phyloP scores from a whole-genome alignment of 2,888 invertebrate genomes.

The Anoncus sp. region DNA sequence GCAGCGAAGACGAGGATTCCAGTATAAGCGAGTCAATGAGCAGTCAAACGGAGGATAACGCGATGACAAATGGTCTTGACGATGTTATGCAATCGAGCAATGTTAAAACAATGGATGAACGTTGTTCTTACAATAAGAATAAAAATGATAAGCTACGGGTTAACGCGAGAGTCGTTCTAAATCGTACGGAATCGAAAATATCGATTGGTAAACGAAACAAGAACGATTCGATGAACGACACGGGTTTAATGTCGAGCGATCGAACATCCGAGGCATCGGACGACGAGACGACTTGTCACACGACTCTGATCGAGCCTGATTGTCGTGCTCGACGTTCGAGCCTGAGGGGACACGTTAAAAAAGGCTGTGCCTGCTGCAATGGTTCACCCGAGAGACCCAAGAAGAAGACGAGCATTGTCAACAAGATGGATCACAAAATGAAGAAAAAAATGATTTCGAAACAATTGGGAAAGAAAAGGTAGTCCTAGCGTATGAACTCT shows the following conservation, averaged over 20 bases:
- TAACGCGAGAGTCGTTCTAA: slow-evolving; percentile 77
- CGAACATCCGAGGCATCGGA: slow-evolving; percentile 78
- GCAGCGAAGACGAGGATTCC: slow-evolving; percentile 78
- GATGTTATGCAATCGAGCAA: slow-evolving; percentile 69
- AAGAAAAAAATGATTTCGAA: slow-evolving; percentile 78
- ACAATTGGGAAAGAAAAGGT: slow-evolving; percentile 80
- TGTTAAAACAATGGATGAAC: slow-evolving; percentile 68
- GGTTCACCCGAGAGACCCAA: slow-evolving; percentile 85
- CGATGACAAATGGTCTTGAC: slow-evolving; percentile 77
- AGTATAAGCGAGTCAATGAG: slow-evolving; percentile 76
- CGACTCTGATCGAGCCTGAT: slow-evolving; percentile 74
- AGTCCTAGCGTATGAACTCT: slow-evolving; percentile 77
- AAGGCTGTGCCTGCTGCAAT: slow-evolving; percentile 86
- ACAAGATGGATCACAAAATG: slow-evolving; percentile 76
- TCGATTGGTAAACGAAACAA: slow-evolving; percentile 75
- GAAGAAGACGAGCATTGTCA: slow-evolving; percentile 79
- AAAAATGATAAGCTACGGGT: slow-evolving; percentile 77
- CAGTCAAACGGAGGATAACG: slow-evolving; percentile 77
- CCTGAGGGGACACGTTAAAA: slow-evolving; percentile 85
- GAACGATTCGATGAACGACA: slow-evolving; percentile 72
- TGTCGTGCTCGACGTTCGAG: slow-evolving; percentile 81
- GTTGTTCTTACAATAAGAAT: slow-evolving; percentile 72
- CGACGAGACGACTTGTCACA: slow-evolving; percentile 74
- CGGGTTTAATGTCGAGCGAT: slow-evolving; percentile 74
- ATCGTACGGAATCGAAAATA: slow-evolving; percentile 75